Conservation (phyloP, 2,113 vertebrate genomes). For the Hemichromis elongatus region DNA sequence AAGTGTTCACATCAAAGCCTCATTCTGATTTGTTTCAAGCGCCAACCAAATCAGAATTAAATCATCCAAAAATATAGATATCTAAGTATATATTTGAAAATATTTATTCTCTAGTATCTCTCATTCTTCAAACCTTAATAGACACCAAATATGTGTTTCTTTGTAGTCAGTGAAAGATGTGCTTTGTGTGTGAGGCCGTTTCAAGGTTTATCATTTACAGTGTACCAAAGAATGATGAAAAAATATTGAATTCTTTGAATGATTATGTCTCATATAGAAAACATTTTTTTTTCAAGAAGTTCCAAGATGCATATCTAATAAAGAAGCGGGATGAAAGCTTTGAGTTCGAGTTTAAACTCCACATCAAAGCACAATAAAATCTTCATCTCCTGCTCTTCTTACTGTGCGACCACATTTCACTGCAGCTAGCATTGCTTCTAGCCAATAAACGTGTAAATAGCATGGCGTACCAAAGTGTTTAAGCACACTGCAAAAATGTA, state of each 20-base stretch:
- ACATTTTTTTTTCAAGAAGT: neutral
- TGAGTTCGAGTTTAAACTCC: neutral
- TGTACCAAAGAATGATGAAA: slow-evolving; percentile 63
- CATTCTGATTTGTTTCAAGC: slow-evolving; percentile 52
- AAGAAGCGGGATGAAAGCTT: slow-evolving; percentile 22
- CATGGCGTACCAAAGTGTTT: slow-evolving; percentile 21
- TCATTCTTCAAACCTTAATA: slow-evolving; percentile 49
- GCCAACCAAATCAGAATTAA: slow-evolving; percentile 52
- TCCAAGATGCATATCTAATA: slow-evolving; percentile 33
- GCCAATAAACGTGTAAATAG: slow-evolving; percentile 8
- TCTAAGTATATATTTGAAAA: slow-evolving; percentile 63
- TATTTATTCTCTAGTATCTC: slow-evolving; percentile 59
- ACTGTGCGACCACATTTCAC: slow-evolving; percentile 7
- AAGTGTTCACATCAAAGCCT: slow-evolving; percentile 49
- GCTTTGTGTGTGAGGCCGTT: slow-evolving; percentile 48
- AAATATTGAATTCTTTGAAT: slow-evolving; percentile 40
- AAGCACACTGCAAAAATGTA: slow-evolving; percentile 20
- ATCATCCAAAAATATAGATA: slow-evolving; percentile 66
- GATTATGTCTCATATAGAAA: slow-evolving; percentile 30
- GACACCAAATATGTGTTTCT: slow-evolving; percentile 47
- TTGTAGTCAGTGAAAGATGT: slow-evolving; percentile 55
- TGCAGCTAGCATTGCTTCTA: slow-evolving; percentile 31
- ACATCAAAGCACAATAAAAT: neutral
- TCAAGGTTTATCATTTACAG: slow-evolving; percentile 60
- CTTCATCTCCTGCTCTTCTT: slow-evolving; percentile 6